Evolutionary conservation across 1,140 invertebrate genomes (phyloP).

Genomic region (Brachionus plicatilis): DNA sequence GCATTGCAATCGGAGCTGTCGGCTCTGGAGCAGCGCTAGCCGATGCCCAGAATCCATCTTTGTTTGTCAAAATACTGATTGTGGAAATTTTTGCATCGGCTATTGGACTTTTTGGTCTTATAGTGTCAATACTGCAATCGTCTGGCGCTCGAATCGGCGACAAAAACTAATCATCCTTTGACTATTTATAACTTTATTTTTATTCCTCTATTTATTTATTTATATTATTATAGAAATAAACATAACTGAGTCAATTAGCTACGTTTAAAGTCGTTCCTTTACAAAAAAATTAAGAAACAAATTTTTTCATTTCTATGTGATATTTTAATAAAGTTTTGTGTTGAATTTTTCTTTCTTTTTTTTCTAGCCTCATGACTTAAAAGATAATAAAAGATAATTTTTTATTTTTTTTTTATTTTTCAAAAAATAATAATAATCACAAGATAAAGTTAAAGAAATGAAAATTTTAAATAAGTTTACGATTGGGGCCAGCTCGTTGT

Average conservation of each 20-base stretch:
- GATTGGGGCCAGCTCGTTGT: neutral
- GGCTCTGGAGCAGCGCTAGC: conserved; percentile 88
- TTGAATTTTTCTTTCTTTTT: neutral
- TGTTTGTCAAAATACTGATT: conserved; percentile 95
- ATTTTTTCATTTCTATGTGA: neutral
- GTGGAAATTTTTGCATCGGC: conserved; percentile 97
- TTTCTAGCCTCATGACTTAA: neutral
- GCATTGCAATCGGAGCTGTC: conserved; percentile 88
- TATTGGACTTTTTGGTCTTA: conserved; percentile 83
- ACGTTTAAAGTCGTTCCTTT: neutral
- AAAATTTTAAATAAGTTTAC: neutral
- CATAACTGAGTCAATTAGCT: neutral
- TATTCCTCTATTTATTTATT: neutral
- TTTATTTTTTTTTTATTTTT: neutral
- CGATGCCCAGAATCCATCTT: conserved; percentile 83
- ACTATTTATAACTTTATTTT: neutral
- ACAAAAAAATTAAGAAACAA: neutral
- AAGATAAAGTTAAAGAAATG: neutral
- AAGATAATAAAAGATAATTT: neutral
- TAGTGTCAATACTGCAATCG: conserved; percentile 36
- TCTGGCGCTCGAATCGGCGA: conserved; percentile 1
- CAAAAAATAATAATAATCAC: neutral
- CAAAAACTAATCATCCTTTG: neutral
- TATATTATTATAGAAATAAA: neutral
- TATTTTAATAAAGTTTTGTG: neutral